Evolutionary conservation across 30 jellyfish, hydroid and myxozoan genomes (phyloP).

Genomic region (Pelagia noctiluca): DNA sequence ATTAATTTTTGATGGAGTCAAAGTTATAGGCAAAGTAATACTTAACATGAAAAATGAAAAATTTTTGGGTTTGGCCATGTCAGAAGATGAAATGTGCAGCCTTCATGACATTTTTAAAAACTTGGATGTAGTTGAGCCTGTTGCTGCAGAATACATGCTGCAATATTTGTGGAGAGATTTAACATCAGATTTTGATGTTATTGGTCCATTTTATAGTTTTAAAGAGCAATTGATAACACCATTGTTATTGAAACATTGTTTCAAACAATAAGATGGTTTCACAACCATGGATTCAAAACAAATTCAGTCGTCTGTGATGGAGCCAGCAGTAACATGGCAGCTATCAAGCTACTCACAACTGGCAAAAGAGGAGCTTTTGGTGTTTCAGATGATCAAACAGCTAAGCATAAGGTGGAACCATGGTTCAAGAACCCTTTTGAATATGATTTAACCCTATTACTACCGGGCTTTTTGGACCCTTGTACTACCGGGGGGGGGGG

Average conservation of each 20-base stretch:
- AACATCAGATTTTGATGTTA: constrained; percentile 36
- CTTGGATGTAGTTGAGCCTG: constrained; percentile 20
- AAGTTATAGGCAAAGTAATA: constrained; percentile 10
- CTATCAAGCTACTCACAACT: constrained; percentile 23
- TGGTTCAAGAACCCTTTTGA: constrained; percentile 41
- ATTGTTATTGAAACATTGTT: constrained; percentile 20
- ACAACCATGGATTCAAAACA: constrained; percentile 8
- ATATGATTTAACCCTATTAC: too few species aligned
- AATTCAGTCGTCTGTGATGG: constrained; percentile 34
- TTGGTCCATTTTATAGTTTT: constrained; percentile 35
- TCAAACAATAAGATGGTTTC: constrained; percentile 10
- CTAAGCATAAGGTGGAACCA: constrained; percentile 23
- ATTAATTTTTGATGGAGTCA: constrained; percentile 18
- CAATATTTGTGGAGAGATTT: constrained; percentile 46
- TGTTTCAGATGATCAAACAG: constrained; percentile 5
- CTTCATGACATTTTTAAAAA: constrained; percentile 2
- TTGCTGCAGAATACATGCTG: constrained; percentile 36
- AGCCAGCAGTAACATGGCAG: constrained; percentile 49
- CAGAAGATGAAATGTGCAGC: constrained; percentile 20
- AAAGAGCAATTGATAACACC: constrained; percentile 2
- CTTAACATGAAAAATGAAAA: constrained; percentile 36
- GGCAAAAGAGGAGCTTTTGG: constrained; percentile 38
- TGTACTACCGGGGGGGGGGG: too few species aligned
- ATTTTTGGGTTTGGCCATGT: constrained; percentile 41
- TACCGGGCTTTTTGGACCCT: too few species aligned